Conservation (phyloP, 92 coral and sea anemone species). For the Virgularia gustaviana region DNA sequence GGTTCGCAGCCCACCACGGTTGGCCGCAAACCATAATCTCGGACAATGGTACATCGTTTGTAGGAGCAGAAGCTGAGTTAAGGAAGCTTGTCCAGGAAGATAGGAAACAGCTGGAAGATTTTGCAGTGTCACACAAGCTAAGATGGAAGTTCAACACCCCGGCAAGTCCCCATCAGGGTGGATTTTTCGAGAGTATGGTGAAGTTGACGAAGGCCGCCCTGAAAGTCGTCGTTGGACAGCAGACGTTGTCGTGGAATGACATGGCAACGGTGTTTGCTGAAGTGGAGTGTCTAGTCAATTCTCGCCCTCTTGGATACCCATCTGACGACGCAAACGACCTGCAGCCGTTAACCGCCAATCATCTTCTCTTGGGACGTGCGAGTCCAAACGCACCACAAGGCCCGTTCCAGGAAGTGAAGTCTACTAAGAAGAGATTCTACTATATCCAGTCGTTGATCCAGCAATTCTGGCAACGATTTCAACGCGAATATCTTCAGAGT, state of each 20-base stretch:
- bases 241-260: slow-evolving; percentile 16
- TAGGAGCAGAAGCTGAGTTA: neutral
- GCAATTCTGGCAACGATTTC: slow-evolving; percentile 34
- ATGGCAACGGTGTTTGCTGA: no score
- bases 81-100: neutral
- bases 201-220: slow-evolving; percentile 36
- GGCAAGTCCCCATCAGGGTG: slow-evolving; percentile 47
- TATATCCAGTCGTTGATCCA: slow-evolving; percentile 40
- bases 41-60: slow-evolving; percentile 25
- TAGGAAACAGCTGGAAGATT: neutral
- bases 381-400: slow-evolving; percentile 18
- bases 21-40: slow-evolving; percentile 37
- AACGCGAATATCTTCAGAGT: neutral
- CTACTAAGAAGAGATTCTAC: slow-evolving; percentile 34
- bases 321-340: slow-evolving; percentile 39
- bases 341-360: slow-evolving; percentile 35
- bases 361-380: slow-evolving; percentile 18
- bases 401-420: slow-evolving; percentile 36
- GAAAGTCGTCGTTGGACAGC: slow-evolving; percentile 1
- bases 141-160: slow-evolving; percentile 45
- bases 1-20: slow-evolving; percentile 40
- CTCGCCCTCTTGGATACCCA: slow-evolving; percentile 41
- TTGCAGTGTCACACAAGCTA: slow-evolving; percentile 32
- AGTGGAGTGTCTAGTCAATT: slow-evolving; percentile 34
- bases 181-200: slow-evolving; percentile 41